Conservation (phyloP, 2,113 vertebrate genomes). For the Corydoras maculifer region DNA sequence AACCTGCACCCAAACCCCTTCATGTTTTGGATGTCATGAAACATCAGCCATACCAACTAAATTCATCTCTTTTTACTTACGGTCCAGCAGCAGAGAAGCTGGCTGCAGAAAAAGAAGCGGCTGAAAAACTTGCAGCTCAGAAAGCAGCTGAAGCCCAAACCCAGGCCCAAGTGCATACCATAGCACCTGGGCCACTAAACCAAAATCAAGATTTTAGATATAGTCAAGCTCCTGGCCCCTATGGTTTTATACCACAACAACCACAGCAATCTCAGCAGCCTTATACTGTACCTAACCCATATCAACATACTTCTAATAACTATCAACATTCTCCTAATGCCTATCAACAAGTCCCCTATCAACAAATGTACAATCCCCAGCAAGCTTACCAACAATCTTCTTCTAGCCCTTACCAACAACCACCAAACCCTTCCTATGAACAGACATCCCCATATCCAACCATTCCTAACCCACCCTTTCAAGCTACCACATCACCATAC, state of each 20-base stretch:
- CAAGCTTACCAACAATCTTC: conserved; percentile 55
- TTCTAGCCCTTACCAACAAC: conserved; percentile 43
- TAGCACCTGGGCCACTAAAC: conserved; percentile 14
- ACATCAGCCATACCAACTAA: conserved; percentile 91
- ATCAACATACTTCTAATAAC: conserved; percentile 58
- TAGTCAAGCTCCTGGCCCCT: conserved; percentile 54
- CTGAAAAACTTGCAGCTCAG: conserved; percentile 46
- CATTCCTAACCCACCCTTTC: conserved; percentile 26
- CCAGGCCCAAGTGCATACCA: conserved; percentile 46
- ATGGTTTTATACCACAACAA: conserved; percentile 56
- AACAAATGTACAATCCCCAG: conserved; percentile 54
- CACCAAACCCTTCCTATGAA: conserved; percentile 53
- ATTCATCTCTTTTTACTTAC: conserved; percentile 87
- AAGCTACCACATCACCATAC: conserved; percentile 53
- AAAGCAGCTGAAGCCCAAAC: conserved; percentile 39
- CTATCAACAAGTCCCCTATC: conserved; percentile 42
- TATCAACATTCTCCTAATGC: conserved; percentile 47
- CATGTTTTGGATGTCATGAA: conserved; percentile 94
- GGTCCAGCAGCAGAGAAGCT: conserved; percentile 71
- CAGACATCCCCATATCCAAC: conserved; percentile 52
- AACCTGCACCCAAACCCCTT: conserved; percentile 79
- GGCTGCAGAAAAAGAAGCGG: conserved; percentile 42
- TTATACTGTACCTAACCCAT: conserved; percentile 64
- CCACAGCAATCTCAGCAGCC: conserved; percentile 65
- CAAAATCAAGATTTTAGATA: conserved; percentile 62